Percentiles rank a stretch among this genome's conserved stretches.
These are phyloP conservation scores for Microcebus tavaratra DNA, from an alignment of 2,113 vertebrate species.

Conservation along the genomic window DNA sequence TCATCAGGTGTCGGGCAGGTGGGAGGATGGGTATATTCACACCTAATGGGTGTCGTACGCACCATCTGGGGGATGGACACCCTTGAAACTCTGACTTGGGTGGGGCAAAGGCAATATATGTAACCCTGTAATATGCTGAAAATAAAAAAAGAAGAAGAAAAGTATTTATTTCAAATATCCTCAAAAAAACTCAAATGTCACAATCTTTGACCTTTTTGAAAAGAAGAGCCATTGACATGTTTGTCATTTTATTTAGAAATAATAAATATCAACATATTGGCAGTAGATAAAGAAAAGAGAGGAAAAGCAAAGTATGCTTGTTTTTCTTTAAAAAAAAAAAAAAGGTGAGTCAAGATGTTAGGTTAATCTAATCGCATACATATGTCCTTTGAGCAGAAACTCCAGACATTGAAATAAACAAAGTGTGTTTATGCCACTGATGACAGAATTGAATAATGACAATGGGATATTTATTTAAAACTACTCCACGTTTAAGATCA, in stretches of 20 bases:
- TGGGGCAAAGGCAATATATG: too few species aligned
- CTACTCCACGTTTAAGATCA: neutral
- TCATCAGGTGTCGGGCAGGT: too few species aligned
- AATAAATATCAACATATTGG: neutral
- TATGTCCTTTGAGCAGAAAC: neutral
- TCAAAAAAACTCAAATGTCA: neutral
- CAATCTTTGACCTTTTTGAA: neutral
- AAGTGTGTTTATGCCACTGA: neutral
- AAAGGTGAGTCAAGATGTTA: neutral
- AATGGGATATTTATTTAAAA: constrained; percentile 46
- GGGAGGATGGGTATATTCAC: too few species aligned
- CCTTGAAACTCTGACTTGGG: too few species aligned
- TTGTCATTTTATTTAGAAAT: neutral
- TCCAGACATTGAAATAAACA: constrained; percentile 19
- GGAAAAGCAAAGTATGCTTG: neutral
- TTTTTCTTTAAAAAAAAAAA: neutral
- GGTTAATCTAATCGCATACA: neutral
- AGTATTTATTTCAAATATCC: neutral
- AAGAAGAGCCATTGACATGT: neutral
- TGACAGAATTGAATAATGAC: constrained; percentile 34
- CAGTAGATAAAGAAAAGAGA: neutral
- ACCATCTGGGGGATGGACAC: too few species aligned
- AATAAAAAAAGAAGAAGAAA: too few species aligned
- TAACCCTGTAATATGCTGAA: neutral
- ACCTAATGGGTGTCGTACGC: too few species aligned